These are phyloP conservation scores for Danio kyathit DNA, from an alignment of 2,797 vertebrate species.

Conservation along the genomic window DNA sequence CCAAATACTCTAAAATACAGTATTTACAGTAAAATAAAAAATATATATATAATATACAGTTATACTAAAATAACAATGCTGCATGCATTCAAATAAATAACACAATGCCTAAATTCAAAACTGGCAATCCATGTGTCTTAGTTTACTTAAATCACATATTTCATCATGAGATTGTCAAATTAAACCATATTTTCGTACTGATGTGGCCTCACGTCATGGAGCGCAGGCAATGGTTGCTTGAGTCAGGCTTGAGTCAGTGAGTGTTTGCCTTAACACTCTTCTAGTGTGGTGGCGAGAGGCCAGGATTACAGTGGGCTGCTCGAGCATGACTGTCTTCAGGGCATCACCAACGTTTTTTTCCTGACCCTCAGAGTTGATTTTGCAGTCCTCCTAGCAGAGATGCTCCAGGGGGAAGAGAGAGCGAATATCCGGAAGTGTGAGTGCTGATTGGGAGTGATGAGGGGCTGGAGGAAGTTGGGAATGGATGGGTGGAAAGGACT, in stretches of 20 bases:
- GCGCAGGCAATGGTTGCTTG: slow-evolving; percentile 4
- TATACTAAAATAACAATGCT: not conserved
- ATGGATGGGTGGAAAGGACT: slow-evolving; percentile 7
- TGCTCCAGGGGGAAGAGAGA: not conserved
- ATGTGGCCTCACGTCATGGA: not conserved
- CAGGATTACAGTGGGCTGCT: slow-evolving; percentile 37
- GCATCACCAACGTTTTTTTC: slow-evolving; percentile 22
- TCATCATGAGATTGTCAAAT: not conserved
- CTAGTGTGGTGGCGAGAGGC: slow-evolving; percentile 33
- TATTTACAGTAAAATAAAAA: not conserved
- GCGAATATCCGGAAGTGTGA: slow-evolving; percentile 8
- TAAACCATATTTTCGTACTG: too few relatives aligned
- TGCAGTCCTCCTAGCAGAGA: slow-evolving; percentile 15
- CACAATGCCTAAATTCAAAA: not conserved
- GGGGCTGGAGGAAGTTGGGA: slow-evolving; percentile 47
- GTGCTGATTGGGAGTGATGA: slow-evolving; percentile 14
- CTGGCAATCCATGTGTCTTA: not conserved
- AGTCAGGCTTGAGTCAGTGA: slow-evolving; percentile 51
- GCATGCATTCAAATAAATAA: not conserved
- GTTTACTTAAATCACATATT: not conserved
- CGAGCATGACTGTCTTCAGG: slow-evolving; percentile 22
- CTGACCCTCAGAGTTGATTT: slow-evolving; percentile 11
- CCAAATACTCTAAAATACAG: too few relatives aligned
- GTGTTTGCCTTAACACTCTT: slow-evolving; percentile 55
- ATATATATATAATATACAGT: not conserved